Evolutionary conservation across 1,140 invertebrate species (phyloP), one percentile per base, ranked within the genome.

Genomic region (Carposina sasakii): DNA sequence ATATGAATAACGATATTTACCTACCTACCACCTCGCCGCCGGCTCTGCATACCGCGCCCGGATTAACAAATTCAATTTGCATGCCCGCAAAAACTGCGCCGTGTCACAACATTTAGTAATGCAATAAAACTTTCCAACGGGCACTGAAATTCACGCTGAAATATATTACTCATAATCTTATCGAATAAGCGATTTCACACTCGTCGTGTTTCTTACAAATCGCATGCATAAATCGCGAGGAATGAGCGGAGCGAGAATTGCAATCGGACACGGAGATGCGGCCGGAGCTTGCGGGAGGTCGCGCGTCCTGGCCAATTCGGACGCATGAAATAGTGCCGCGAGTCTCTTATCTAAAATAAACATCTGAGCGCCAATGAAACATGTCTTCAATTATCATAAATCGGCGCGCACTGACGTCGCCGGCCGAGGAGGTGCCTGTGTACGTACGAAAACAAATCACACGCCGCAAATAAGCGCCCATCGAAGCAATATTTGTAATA

Each of bases 301-400:
- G 74, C 63, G 59, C 63, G 57, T 74, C 67, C 61, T 58, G 63
- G 56, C 63, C 71, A 69, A 76, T 76, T 81, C 72, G 69, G 71
- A 63, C 71, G 65, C 60, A 77, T 84, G 75, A 84, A 81, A 81
- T 81, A 84, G 79, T 81, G 70, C 70, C 67, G 75, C 61, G 60
- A 64, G 66, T 64, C 50, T 41, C 72, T 84, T 81, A 84, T 84
- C 81, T 81, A 81, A 81, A 84, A 84, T 84, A 84, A 84, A 84
- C 76, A 84, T 84, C 77, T 66, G 70, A 73, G 63, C 75, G 67
- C 67, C 76, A 72, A 74, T 78, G 77, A 78, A 81, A 81, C 81
- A 81, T 73, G 76, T 68, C 75, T 84, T 81, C 77, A 84, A 84
- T 84, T 84, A 84, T 81, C 77, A 81, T 84, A 84, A 84, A 84